Evolutionary conservation across 2,113 vertebrate species (phyloP).

Genomic region (Malurus elegans): DNA sequence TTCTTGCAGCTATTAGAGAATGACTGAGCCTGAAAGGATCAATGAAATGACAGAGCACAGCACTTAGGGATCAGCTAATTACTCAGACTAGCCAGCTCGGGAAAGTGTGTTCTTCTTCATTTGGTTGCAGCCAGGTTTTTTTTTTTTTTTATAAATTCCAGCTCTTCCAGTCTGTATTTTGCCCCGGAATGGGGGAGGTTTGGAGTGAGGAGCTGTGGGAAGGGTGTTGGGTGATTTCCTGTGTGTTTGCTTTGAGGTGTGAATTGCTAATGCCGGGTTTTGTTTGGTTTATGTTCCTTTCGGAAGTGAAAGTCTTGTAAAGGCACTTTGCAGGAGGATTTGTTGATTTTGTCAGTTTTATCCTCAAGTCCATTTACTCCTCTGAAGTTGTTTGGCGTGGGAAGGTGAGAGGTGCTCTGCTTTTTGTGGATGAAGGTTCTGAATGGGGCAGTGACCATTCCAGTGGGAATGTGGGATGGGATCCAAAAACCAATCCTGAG

Average conservation of each 20-base stretch:
- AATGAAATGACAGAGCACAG: not conserved
- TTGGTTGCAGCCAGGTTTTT: not conserved
- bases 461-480: not conserved
- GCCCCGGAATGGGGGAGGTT: not conserved
- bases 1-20: slow-evolving; percentile 3
- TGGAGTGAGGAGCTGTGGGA: not conserved
- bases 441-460: not conserved
- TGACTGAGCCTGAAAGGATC: not conserved
- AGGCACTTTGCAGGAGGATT: accelerated
- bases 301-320: not conserved
- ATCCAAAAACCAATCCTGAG: accelerated
- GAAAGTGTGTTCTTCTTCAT: not conserved
- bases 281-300: not conserved
- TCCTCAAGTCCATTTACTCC: not conserved
- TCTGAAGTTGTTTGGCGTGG: accelerated
- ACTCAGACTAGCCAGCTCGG: not conserved
- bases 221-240: not conserved
- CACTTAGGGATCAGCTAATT: slow-evolving; percentile 22
- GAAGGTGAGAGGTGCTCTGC: not conserved
- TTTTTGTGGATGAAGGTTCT: not conserved
- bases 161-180: not conserved
- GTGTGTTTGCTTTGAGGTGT: not conserved
- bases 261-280: not conserved
- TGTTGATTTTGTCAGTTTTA: not conserved
- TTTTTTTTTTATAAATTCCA: not conserved